These are phyloP conservation scores for Anguilla megastoma DNA, from an alignment of 2,797 vertebrate species.

Conservation along the genomic window DNA sequence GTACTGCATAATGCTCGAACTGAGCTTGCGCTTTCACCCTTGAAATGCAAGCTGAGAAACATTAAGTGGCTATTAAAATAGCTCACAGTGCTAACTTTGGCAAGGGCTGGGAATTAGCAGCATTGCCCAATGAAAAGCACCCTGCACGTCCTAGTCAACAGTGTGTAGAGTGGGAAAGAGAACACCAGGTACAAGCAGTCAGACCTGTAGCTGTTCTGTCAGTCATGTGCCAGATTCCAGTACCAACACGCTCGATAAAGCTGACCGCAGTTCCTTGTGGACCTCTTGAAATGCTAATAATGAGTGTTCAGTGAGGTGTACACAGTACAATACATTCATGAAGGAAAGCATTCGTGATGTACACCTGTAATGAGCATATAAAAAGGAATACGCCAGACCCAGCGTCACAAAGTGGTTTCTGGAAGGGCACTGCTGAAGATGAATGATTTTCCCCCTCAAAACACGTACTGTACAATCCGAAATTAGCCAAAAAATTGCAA, in stretches of 20 bases:
- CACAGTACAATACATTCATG: neutral
- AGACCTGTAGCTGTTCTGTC: neutral
- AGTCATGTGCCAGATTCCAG: neutral
- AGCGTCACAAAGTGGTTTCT: neutral
- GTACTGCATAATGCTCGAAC: neutral
- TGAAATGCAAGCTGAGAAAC: conserved; percentile 10
- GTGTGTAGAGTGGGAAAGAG: conserved; percentile 1
- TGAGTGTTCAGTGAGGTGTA: neutral
- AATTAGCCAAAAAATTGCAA: neutral
- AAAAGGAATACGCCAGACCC: neutral
- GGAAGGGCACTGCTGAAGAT: neutral
- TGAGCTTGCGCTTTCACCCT: neutral
- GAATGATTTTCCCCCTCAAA: neutral
- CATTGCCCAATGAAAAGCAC: neutral
- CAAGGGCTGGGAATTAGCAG: conserved; percentile 2
- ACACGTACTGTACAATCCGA: neutral
- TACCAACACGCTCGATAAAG: neutral
- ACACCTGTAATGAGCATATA: neutral
- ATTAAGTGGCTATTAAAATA: conserved; percentile 17
- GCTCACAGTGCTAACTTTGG: conserved; percentile 11
- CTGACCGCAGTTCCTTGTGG: neutral
- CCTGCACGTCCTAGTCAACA: neutral
- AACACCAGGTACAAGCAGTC: neutral
- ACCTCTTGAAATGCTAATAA: neutral
- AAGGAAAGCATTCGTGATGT: neutral